Conservation (phyloP, 2,888 invertebrate species). For the Augiades crinisus region DNA sequence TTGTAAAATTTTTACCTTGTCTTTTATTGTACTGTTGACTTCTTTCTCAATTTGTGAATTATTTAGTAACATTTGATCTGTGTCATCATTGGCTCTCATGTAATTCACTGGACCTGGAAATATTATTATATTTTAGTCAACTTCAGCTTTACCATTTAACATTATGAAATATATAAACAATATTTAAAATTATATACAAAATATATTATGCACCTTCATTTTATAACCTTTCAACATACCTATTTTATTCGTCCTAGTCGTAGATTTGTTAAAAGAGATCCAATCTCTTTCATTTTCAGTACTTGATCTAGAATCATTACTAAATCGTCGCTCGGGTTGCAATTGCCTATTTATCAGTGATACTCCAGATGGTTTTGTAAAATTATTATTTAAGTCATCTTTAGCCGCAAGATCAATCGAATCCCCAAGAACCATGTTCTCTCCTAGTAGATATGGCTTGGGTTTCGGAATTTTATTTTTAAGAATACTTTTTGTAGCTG, state of each 20-base stretch:
- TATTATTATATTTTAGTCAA: no score
- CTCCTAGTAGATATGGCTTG: constrained; percentile 87
- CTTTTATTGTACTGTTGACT: constrained; percentile 35
- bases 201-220: background rate
- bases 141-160: no score
- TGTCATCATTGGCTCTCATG: constrained; percentile 7
- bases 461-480: constrained; percentile 89
- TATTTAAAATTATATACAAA: no score
- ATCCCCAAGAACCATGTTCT: constrained; percentile 79
- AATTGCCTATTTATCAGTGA: constrained; percentile 66
- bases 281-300: constrained; percentile 40
- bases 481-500: constrained; percentile 85
- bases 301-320: constrained; percentile 42
- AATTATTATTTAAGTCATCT: constrained; percentile 36
- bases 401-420: constrained; percentile 34
- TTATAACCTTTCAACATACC: constrained; percentile 40
- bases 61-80: background rate
- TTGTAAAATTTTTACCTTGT: constrained; percentile 45
- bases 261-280: constrained; percentile 39
- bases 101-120: constrained; percentile 24
- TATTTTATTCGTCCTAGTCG: constrained; percentile 53
- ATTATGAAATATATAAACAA: no score
- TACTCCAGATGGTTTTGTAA: constrained; percentile 51
- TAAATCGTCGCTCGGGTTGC: constrained; percentile 47
- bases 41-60: constrained; percentile 16